phyloP scores from a whole-genome alignment of 2,888 invertebrate genomes.

The Sericinus montela region DNA sequence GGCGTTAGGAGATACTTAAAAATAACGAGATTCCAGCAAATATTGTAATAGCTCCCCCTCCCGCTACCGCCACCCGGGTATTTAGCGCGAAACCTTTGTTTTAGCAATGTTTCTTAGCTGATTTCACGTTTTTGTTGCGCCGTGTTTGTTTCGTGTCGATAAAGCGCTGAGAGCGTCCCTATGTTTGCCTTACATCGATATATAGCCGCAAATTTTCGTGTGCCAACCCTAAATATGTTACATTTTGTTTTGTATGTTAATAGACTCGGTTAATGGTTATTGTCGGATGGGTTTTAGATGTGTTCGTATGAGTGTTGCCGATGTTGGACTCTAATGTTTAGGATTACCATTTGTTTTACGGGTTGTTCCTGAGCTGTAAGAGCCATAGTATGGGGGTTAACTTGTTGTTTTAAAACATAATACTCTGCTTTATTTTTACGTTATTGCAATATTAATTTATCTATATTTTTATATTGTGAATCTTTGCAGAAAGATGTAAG shows the following conservation, averaged over 20 bases:
- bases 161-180: constrained; percentile 23
- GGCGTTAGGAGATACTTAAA: constrained; percentile 68
- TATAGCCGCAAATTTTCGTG: constrained; percentile 46
- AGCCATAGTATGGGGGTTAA: not conserved
- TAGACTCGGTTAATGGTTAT: constrained; percentile 52
- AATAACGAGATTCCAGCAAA: constrained; percentile 77
- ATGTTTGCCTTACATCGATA: constrained; percentile 61
- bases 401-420: constrained; percentile 1
- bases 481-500: no score
- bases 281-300: constrained; percentile 30
- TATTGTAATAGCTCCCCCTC: constrained; percentile 63
- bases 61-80: constrained; percentile 30
- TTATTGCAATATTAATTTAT: no score
- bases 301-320: constrained; percentile 28
- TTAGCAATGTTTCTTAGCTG: constrained; percentile 62
- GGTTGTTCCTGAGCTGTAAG: constrained; percentile 1
- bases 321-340: constrained; percentile 16
- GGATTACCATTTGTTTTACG: constrained; percentile 24
- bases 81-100: constrained; percentile 41
- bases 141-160: constrained; percentile 40
- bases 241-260: constrained; percentile 55
- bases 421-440: no score
- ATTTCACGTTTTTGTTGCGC: constrained; percentile 36
- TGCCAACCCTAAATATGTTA: constrained; percentile 52
- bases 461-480: no score